Evolutionary conservation across 2,797 vertebrate genomes (phyloP).

Genomic region (Pteronotus mesoamericanus): DNA sequence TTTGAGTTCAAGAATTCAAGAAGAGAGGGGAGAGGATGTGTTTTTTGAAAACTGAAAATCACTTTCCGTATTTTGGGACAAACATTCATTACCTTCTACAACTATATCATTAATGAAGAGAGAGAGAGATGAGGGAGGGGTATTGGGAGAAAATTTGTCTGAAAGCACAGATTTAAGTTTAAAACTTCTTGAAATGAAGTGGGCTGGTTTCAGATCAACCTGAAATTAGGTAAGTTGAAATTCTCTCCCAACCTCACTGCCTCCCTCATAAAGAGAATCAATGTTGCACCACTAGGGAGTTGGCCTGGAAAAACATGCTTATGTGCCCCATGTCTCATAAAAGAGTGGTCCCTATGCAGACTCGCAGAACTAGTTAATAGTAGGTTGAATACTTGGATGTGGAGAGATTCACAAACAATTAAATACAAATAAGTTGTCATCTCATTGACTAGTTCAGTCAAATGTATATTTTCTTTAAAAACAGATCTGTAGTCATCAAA

Average conservation of each 20-base stretch:
- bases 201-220: background rate
- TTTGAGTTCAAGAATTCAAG: background rate
- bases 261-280: background rate
- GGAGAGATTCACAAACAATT: background rate
- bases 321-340: background rate
- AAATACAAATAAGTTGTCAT: background rate
- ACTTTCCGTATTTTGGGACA: background rate
- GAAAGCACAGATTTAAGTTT: background rate
- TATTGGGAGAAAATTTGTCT: background rate
- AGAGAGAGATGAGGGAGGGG: background rate
- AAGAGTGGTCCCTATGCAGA: background rate
- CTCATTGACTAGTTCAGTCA: background rate
- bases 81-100: background rate
- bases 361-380: background rate
- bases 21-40: background rate
- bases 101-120: background rate
- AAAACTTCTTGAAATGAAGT: background rate
- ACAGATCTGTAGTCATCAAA: background rate
- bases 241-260: background rate
- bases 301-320: background rate
- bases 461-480: constrained; percentile 29
- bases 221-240: background rate
- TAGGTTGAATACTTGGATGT: background rate
- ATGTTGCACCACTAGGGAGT: background rate
- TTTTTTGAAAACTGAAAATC: background rate